These are phyloP conservation scores for Pseudolaguvia tuberculata DNA, from an alignment of 2,113 vertebrate species.

Conservation along the genomic window DNA sequence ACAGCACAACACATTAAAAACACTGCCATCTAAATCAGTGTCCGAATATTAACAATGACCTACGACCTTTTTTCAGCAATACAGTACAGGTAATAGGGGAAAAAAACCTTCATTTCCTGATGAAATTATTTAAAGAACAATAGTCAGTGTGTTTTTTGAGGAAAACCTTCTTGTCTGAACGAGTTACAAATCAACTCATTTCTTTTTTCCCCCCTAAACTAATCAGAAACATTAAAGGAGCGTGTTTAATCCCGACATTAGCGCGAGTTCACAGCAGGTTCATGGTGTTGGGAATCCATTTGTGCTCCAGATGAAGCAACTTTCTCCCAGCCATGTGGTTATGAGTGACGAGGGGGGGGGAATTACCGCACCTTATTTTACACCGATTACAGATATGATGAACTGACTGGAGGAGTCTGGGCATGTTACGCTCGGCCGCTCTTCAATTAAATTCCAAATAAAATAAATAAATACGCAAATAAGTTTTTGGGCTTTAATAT, in stretches of 20 bases:
- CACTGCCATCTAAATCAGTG: too few relatives aligned
- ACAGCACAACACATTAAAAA: too few relatives aligned
- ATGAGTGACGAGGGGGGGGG: not conserved
- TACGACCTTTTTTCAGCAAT: not conserved
- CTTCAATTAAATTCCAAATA: not conserved
- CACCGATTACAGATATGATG: slow-evolving; percentile 8
- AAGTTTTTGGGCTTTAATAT: too few relatives aligned
- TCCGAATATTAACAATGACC: too few relatives aligned
- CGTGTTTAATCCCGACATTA: slow-evolving; percentile 12
- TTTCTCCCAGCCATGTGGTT: slow-evolving; percentile 15
- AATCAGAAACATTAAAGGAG: slow-evolving; percentile 23
- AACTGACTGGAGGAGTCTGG: not conserved
- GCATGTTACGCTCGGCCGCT: not conserved
- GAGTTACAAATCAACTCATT: not conserved
- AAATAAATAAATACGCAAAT: not conserved
- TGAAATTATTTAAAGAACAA: not conserved
- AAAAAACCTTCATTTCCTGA: too few relatives aligned
- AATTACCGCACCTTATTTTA: not conserved
- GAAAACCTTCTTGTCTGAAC: not conserved
- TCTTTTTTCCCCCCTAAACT: slow-evolving; percentile 8
- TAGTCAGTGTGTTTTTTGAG: not conserved
- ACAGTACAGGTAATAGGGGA: not conserved
- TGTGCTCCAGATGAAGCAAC: slow-evolving; percentile 2
- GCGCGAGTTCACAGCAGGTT: not conserved
- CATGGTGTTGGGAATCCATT: slow-evolving; percentile 20